These are phyloP conservation scores for Umimayanthus chanpuru DNA, from an alignment of 92 coral and sea anemone species.

Conservation along the genomic window DNA sequence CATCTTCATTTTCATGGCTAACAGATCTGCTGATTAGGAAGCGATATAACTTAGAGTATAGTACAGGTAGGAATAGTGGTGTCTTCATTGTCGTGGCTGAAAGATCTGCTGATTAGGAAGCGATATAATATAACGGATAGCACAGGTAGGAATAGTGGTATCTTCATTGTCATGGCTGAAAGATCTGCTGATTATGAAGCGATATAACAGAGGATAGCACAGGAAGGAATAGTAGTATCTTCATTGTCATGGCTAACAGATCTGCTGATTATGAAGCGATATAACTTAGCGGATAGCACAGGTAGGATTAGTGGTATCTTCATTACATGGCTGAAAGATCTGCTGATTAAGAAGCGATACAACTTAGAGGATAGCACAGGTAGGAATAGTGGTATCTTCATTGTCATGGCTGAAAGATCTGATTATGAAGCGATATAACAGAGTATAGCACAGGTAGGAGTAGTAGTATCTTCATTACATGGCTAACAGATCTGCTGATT, in stretches of 20 bases:
- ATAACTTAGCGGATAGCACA: constrained; percentile 75
- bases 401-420: constrained; percentile 67
- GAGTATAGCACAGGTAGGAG: constrained; percentile 52
- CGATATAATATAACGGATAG: constrained; percentile 84
- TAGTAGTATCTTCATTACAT: no score
- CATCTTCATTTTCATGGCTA: constrained; percentile 35
- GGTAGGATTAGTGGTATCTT: constrained; percentile 34
- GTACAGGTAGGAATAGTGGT: not conserved
- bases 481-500: no score
- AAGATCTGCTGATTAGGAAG: constrained; percentile 83
- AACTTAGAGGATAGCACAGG: constrained; percentile 80
- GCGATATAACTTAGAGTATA: constrained; percentile 83
- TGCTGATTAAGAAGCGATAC: constrained; percentile 84
- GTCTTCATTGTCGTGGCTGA: constrained; percentile 49
- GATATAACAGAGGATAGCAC: constrained; percentile 72
- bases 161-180: no score
- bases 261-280: constrained; percentile 84
- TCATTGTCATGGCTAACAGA: constrained; percentile 67
- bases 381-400: constrained; percentile 4
- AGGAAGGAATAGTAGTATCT: not conserved
- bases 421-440: constrained; percentile 79
- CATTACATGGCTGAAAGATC: constrained; percentile 68
- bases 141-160: constrained; percentile 49
- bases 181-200: constrained; percentile 41
- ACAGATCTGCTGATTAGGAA: constrained; percentile 80